Base-by-base conservation (phyloP, 1,140 invertebrate genomes). In the Nasonia vitripennis region DNA sequence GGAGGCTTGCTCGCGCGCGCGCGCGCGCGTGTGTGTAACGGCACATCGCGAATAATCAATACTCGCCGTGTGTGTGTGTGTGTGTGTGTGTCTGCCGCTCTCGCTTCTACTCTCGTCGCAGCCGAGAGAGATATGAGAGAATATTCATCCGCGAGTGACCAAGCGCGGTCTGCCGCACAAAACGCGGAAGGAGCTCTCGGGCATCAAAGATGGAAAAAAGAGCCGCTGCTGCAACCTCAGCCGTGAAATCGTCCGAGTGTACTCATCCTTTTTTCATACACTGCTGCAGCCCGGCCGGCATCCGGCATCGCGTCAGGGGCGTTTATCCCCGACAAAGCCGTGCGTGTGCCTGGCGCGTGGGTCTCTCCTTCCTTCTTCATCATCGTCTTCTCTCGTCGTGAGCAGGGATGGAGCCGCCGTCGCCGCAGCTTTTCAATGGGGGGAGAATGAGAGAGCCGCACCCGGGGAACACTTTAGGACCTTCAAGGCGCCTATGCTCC, bases 31-130 rank as follows among this genome's bases (percentile, higher is more conserved):
- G 78, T n/a, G 78, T 79, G 6, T 73, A 81, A 81, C 79, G 79
- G 79, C 78, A 51, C 51, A 79, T 79, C 78, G 48, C 17, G 48
- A 81, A 81, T 81, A 81, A 81, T 81, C 78, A 70, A 81, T 81
- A 81, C 62, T 37, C 31, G 14, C 9, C 7, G 75, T 3, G 45
- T 34, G n/a, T 27, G 27, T 27, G 27, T 27, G 27, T 27, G 27
- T 27, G 27, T 27, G 14, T 23, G 20, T 51, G 45, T 78, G 12
- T 71, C 37, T 81, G 14, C 51, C 37, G 12, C 31, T 71, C 80
- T 81, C n/a, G 37, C 17, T 37, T 45, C 68, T n/a, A 70, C 11
- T 70, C 68, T 31, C 68, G 0, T 45, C 34, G 34, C 34, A 34
- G 2, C 34, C 34, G 31, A 23, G 68, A 23, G 68, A 71, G 23